Percentiles rank a stretch among this genome's conserved stretches.
Evolutionary conservation across 2,888 invertebrate species (phyloP).

Genomic region (Ceriagrion tenellum): DNA sequence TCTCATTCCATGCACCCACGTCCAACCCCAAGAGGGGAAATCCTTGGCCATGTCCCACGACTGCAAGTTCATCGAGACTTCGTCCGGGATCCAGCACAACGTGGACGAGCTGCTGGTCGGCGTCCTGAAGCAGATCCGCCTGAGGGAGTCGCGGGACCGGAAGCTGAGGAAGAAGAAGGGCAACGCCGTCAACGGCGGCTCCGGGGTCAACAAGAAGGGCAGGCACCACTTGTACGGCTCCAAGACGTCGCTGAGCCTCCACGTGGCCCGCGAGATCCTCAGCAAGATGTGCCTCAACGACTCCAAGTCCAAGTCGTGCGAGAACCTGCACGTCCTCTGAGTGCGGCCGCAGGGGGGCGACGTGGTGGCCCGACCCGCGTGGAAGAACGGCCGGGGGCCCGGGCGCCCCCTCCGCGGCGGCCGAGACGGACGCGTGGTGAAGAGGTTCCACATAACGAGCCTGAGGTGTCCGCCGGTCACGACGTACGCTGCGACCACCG

Average conservation of each 20-base stretch:
- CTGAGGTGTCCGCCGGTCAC: slow-evolving; percentile 49
- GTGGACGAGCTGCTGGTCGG: slow-evolving; percentile 81
- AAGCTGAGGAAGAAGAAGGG: slow-evolving; percentile 80
- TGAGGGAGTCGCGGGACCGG: slow-evolving; percentile 87
- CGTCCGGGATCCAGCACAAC: slow-evolving; percentile 80
- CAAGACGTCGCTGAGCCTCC: slow-evolving; percentile 89
- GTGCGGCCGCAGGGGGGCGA: slow-evolving; percentile 58
- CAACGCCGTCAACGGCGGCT: slow-evolving; percentile 79
- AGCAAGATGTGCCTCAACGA: slow-evolving; percentile 90
- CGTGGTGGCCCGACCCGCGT: not conserved
- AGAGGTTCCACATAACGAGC: slow-evolving; percentile 53
- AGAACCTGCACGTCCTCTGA: slow-evolving; percentile 69
- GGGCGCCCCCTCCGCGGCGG: slow-evolving; percentile 19
- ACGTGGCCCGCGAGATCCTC: slow-evolving; percentile 89
- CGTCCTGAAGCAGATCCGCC: slow-evolving; percentile 83
- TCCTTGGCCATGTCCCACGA: slow-evolving; percentile 78
- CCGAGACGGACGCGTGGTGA: slow-evolving; percentile 5
- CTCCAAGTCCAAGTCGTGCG: slow-evolving; percentile 68
- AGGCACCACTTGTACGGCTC: slow-evolving; percentile 84
- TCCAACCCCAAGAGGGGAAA: slow-evolving; percentile 78
- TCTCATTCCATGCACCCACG: not conserved
- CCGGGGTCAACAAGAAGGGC: slow-evolving; percentile 67
- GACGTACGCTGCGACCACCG: not conserved
- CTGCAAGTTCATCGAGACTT: slow-evolving; percentile 81
- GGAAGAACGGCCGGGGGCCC: slow-evolving; percentile 38